Base-by-base conservation (phyloP, 2,797 vertebrate species). In the Leuciscus waleckii region DNA sequence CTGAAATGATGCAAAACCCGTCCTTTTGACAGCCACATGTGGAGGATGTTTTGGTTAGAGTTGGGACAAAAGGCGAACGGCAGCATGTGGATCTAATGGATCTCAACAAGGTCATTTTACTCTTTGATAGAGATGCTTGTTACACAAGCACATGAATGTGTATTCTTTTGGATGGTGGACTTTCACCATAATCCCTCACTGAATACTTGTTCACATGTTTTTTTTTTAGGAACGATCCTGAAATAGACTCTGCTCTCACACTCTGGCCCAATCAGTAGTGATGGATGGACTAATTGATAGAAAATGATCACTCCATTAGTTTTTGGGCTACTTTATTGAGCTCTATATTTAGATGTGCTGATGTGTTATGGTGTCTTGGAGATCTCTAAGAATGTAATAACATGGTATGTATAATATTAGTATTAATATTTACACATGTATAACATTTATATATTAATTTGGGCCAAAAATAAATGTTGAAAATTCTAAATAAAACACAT, bases 211-310 rank as follows among this genome's bases (percentile, higher is more conserved):
- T 79, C 86, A 71, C 86, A 78, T 39, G 82, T 87, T 83, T 86
- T 29, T 86, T 29, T 69, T 70, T 77, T 14, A 35, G 46, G 83
- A 68, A 77, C 77, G 79, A 78, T 81, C 54, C 75, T 85, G 63
- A 83, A 86, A 86, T 82, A 88, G 82, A 58, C 70, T 73, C n/a
- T 78, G 16, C 77, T 43, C 58, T 84, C 84, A 32, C 79, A 73
- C 80, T 68, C 43, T 71, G 83, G 88, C 88, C 92, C 91, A 91
- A 93, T 92, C 93, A 92, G 82, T 84, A 87, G 77, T 95, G 94
- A 95, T 95, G 93, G 94, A 96, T 95, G 92, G 92, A 92, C 92
- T 95, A 94, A 95, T 95, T 95, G 94, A 94, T 94, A 90, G 88
- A 83, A 92, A 93, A 93, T 92, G 92, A 95, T 93, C 87, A 89